phyloP scores from a whole-genome alignment of 2,113 vertebrate genomes.

The Toxotes chatareus region DNA sequence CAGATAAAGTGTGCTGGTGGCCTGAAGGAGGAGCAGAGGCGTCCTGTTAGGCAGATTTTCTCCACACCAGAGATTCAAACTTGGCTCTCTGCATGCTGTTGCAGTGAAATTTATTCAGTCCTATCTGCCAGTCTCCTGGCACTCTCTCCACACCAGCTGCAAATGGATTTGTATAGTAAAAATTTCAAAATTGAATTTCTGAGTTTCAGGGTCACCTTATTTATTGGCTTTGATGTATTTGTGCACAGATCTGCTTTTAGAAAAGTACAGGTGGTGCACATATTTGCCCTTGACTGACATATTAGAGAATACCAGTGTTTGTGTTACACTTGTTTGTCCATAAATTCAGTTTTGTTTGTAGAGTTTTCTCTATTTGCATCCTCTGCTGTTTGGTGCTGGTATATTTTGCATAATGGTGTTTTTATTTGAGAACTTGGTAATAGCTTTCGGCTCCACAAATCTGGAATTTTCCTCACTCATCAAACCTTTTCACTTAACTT shows the following conservation, averaged over 20 bases:
- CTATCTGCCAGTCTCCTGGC: slow-evolving; percentile 42
- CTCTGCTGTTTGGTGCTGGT: slow-evolving; percentile 1
- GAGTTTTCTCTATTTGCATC: slow-evolving; percentile 18
- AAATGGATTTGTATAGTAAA: slow-evolving; percentile 54
- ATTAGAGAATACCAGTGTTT: slow-evolving; percentile 9
- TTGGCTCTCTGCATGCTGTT: slow-evolving; percentile 38
- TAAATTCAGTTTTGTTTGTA: slow-evolving; percentile 20
- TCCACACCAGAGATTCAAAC: slow-evolving; percentile 39
- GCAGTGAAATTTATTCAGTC: slow-evolving; percentile 56
- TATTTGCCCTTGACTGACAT: neutral
- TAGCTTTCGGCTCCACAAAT: slow-evolving; percentile 13
- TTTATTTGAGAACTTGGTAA: slow-evolving; percentile 30
- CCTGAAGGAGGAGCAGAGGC: slow-evolving; percentile 40
- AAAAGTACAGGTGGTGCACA: slow-evolving; percentile 9
- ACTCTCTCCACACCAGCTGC: slow-evolving; percentile 14
- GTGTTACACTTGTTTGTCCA: slow-evolving; percentile 3
- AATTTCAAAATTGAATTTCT: slow-evolving; percentile 43
- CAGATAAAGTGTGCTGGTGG: slow-evolving; percentile 38
- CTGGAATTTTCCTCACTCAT: slow-evolving; percentile 16
- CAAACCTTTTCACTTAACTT: neutral
- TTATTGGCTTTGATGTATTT: slow-evolving; percentile 22
- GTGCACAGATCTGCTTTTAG: neutral
- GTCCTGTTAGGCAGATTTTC: slow-evolving; percentile 54
- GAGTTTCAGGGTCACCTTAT: slow-evolving; percentile 31
- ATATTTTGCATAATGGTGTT: slow-evolving; percentile 9